Evolutionary conservation across 2,113 vertebrate species (phyloP).

Genomic region (Sinocyclocheilus maitianheensis): DNA sequence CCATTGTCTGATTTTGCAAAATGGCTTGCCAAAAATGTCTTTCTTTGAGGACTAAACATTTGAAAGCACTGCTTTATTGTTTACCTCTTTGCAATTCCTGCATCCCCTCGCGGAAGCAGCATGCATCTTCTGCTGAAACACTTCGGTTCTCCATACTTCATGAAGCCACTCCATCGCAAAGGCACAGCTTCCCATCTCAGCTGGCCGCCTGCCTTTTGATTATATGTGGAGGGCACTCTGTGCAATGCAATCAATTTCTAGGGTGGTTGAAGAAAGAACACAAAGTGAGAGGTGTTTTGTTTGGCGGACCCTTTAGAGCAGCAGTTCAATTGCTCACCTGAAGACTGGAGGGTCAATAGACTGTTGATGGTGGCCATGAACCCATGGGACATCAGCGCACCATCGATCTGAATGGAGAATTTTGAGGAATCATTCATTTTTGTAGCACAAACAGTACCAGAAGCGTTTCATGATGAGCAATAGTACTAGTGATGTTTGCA

Average conservation of each 20-base stretch:
- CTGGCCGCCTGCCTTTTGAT: slow-evolving; percentile 49
- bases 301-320: slow-evolving; percentile 28
- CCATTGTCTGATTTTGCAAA: neutral
- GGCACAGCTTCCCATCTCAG: slow-evolving; percentile 31
- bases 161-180: slow-evolving; percentile 17
- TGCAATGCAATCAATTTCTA: slow-evolving; percentile 58
- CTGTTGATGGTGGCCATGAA: slow-evolving; percentile 5
- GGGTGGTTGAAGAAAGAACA: slow-evolving; percentile 36
- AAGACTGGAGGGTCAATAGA: slow-evolving; percentile 49
- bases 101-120: neutral
- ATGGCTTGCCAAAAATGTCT: neutral
- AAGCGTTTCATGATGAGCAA: neutral
- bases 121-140: slow-evolving; percentile 4
- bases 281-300: slow-evolving; percentile 38
- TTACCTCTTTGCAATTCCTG: neutral
- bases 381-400: neutral
- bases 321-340: slow-evolving; percentile 45
- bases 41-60: slow-evolving; percentile 6
- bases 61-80: neutral
- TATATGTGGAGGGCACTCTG: slow-evolving; percentile 49
- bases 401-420: slow-evolving; percentile 21
- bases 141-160: slow-evolving; percentile 23
- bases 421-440: neutral
- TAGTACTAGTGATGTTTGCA: neutral
- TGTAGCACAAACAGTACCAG: neutral